Evolutionary conservation across 2,113 vertebrate species (phyloP), one percentile per base, ranked within the genome.

Genomic region (Cheirogaleus medius): DNA sequence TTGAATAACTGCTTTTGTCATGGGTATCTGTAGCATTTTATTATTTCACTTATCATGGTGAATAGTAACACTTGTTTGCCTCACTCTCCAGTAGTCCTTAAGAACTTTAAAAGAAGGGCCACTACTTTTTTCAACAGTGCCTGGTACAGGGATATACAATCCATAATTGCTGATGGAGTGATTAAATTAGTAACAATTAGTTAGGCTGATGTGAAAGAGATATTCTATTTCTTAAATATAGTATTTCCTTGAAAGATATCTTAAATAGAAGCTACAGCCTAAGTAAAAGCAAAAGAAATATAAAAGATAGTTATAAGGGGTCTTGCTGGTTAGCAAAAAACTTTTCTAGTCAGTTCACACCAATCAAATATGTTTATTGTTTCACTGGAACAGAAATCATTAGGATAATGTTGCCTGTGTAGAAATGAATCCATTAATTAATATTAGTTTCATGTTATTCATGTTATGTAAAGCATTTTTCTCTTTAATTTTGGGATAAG

Each of bases 281-380:
- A 94, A 85, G 47, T 93, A 76, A 74, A 97, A 86, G 85, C 3
- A 63, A 49, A 49, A 85, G 21, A 69, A 91, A 73, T 88, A 54
- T 49, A 44, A 74, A 84, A 64, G 4, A 76, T 60, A 77, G 25
- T 83, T 87, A 27, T 82, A 60, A 80, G n/a, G 64, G 18, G 52
- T 64, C 27, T 88, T 94, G 27, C 39, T 90, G 49, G 7, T 90
- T 17, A 89, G 37, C 37, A 69, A 80, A 85, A 80, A 47, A 13
- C 2, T 47, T 84, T 92, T 78, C 11, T 82, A 32, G 71, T 81
- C n/a, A 39, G 10, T 94, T 85, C 84, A 92, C 25, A 85, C 7
- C 20, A 73, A 15, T 82, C 14, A 82, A 80, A 80, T 83, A 66
- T 78, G 5, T 21, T 82, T 86, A 76, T 73, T 96, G 15, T 92